These are phyloP conservation scores for Caerostris darwini DNA, from an alignment of 1,140 invertebrate species.

Conservation along the genomic window DNA sequence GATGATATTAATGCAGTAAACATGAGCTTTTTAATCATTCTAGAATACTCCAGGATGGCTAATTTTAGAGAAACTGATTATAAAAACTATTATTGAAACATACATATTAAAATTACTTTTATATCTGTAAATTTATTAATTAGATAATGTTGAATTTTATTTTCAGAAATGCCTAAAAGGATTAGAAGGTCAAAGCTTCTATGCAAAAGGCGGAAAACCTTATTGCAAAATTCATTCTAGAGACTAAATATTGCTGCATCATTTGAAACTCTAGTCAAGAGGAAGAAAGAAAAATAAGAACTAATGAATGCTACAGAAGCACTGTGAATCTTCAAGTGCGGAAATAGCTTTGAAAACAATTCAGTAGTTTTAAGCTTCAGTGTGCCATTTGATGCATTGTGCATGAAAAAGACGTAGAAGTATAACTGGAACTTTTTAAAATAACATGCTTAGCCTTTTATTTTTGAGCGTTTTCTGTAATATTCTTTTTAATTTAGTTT, in stretches of 20 bases:
- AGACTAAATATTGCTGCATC: slow-evolving; percentile 28
- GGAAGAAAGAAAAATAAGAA: slow-evolving; percentile 1
- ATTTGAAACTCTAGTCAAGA: slow-evolving; percentile 72
- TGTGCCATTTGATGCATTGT: slow-evolving; percentile 20
- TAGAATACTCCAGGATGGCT: too few relatives aligned
- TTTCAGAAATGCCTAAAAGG: slow-evolving; percentile 94
- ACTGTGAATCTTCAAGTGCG: neutral
- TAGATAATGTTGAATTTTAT: neutral
- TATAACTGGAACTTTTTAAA: slow-evolving; percentile 22
- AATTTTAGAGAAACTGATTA: too few relatives aligned
- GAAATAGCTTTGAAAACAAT: neutral
- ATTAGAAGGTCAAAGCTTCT: slow-evolving; percentile 99
- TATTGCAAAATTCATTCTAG: slow-evolving; percentile 99
- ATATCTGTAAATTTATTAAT: too few relatives aligned
- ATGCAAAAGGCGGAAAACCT: slow-evolving; percentile 97
- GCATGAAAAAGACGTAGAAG: slow-evolving; percentile 44
- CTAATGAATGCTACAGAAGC: slow-evolving; percentile 3
- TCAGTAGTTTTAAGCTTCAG: slow-evolving; percentile 26
- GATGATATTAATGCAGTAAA: too few relatives aligned
- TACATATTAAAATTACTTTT: too few relatives aligned
- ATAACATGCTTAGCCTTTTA: slow-evolving; percentile 36
- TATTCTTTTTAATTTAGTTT: slow-evolving; percentile 43
- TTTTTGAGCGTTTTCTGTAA: slow-evolving; percentile 29
- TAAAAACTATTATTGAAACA: too few relatives aligned
- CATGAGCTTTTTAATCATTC: too few relatives aligned